Conservation (phyloP, 1,140 invertebrate genomes). For the Nymphalis io region DNA sequence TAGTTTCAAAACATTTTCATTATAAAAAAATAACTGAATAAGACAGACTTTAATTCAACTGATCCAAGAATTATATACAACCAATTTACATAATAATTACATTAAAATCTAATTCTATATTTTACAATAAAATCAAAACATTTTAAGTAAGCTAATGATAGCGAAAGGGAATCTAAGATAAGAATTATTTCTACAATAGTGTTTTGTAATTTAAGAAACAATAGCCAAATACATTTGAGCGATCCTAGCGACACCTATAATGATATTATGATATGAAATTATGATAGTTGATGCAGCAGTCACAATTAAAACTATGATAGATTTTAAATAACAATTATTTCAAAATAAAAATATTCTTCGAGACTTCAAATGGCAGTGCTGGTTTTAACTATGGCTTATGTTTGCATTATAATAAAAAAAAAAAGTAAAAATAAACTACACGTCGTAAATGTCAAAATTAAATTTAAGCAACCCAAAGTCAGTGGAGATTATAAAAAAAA, state of each 20-base stretch:
- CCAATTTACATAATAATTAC: conserved; percentile 72
- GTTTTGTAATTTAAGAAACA: neutral
- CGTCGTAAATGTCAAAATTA: conserved; percentile 2
- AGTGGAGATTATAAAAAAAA: conserved; percentile 1
- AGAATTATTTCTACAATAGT: neutral
- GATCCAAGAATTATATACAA: conserved; percentile 72
- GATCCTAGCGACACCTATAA: conserved; percentile 40
- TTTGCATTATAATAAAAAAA: neutral
- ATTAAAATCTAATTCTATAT: conserved; percentile 53
- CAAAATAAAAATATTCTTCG: conserved; percentile 36
- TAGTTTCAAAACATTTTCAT: too few relatives aligned
- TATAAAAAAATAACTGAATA: too few relatives aligned
- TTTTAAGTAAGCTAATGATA: conserved; percentile 28
- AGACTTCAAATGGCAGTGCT: conserved; percentile 45
- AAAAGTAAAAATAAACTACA: neutral
- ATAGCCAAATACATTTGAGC: conserved; percentile 27
- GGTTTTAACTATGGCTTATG: conserved; percentile 27
- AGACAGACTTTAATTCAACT: conserved; percentile 6
- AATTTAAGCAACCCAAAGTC: conserved; percentile 4
- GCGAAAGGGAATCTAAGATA: conserved; percentile 17
- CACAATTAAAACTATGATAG: conserved; percentile 16
- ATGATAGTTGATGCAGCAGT: neutral
- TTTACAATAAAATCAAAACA: conserved; percentile 50
- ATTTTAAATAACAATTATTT: conserved; percentile 20
- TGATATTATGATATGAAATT: conserved; percentile 15